Evolutionary conservation across 1,140 invertebrate species (phyloP).

Genomic region (Drosophila sechellia): DNA sequence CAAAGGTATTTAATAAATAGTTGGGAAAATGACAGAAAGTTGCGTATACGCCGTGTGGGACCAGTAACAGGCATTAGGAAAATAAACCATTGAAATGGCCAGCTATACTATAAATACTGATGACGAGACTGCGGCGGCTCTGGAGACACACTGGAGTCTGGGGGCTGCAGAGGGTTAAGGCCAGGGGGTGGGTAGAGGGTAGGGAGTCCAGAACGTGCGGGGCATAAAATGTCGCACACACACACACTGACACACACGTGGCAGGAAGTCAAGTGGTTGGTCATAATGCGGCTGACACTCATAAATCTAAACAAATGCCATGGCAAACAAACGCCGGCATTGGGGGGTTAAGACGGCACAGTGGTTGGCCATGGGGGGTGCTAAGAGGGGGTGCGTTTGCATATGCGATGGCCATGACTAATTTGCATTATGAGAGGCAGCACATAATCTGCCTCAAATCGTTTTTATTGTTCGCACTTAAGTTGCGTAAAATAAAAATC

Average conservation of each 20-base stretch:
- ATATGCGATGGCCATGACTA: constrained; percentile 80
- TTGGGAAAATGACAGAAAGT: constrained; percentile 59
- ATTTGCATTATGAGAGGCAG: constrained; percentile 74
- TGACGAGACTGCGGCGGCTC: constrained; percentile 27
- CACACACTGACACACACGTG: constrained; percentile 59
- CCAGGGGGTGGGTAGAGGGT: background rate
- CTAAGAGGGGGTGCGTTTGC: constrained; percentile 44
- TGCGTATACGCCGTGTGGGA: constrained; percentile 72
- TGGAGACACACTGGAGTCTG: constrained; percentile 1
- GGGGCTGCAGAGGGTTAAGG: constrained; percentile 9
- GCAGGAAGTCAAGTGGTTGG: constrained; percentile 83
- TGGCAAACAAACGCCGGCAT: constrained; percentile 43
- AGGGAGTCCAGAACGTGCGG: constrained; percentile 51
- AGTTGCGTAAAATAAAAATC: constrained; percentile 84
- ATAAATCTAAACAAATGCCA: constrained; percentile 81
- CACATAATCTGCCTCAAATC: constrained; percentile 79
- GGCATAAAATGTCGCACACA: constrained; percentile 71
- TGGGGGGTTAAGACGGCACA: constrained; percentile 8
- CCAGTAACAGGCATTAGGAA: background rate
- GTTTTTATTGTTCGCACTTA: constrained; percentile 84
- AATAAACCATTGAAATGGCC: constrained; percentile 14
- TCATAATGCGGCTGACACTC: constrained; percentile 80
- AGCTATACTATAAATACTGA: constrained; percentile 29
- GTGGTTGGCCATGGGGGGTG: background rate
- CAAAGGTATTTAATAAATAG: constrained; percentile 25